Evolutionary conservation across 2,113 vertebrate species (phyloP).

Genomic region (Onychostoma macrolepis): DNA sequence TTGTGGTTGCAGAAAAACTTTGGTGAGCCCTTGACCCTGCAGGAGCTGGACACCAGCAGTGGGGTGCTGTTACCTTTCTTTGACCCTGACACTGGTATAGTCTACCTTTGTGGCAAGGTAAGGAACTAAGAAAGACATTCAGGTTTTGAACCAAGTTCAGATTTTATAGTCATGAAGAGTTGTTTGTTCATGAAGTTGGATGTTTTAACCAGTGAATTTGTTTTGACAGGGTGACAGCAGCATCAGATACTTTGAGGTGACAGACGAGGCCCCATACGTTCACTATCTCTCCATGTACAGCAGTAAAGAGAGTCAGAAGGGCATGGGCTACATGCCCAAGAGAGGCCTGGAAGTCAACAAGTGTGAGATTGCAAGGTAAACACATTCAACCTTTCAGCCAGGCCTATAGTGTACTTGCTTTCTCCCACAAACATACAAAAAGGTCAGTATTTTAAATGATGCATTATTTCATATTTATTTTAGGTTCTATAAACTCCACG

Average conservation of each 20-base stretch:
- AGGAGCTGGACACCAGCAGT: conserved; percentile 90
- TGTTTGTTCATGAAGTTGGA: not conserved
- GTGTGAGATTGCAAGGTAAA: conserved; percentile 89
- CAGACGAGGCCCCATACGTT: conserved; percentile 85
- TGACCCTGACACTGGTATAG: conserved; percentile 86
- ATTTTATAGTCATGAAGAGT: not conserved
- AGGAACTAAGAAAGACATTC: not conserved
- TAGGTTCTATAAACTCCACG: conserved; percentile 87
- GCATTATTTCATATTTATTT: not conserved
- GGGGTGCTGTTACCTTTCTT: conserved; percentile 89
- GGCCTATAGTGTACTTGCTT: conserved; percentile 8
- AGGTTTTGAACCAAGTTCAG: too few relatives aligned
- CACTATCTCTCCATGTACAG: conserved; percentile 90
- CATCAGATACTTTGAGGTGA: conserved; percentile 92
- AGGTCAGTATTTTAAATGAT: not conserved
- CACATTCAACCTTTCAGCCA: conserved; percentile 10
- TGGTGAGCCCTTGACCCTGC: conserved; percentile 80
- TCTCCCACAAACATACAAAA: conserved; percentile 19
- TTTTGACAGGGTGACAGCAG: conserved; percentile 87
- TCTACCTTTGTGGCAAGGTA: conserved; percentile 92
- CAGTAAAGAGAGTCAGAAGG: conserved; percentile 91
- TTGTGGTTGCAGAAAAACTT: conserved; percentile 77
- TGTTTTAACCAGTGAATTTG: not conserved
- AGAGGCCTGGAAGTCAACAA: conserved; percentile 92
- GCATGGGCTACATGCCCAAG: conserved; percentile 92